These are phyloP conservation scores for Entomyzon cyanotis DNA, from an alignment of 2,113 vertebrate species.

Conservation along the genomic window DNA sequence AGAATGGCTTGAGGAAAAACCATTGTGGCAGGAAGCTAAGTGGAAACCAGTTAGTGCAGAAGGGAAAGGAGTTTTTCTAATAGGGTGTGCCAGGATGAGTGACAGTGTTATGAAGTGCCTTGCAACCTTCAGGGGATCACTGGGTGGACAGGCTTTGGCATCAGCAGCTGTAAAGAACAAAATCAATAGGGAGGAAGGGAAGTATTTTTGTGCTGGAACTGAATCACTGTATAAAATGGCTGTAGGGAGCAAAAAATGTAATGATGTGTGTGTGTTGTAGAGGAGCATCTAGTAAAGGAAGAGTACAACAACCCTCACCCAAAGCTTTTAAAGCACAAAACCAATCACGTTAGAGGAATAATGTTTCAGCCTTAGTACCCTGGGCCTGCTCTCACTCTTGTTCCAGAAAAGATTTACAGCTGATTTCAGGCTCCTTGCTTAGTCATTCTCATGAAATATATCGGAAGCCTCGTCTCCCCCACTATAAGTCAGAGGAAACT, in stretches of 20 bases:
- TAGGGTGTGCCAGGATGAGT: not conserved
- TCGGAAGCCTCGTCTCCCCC: not conserved
- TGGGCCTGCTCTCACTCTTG: not conserved
- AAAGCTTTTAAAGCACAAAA: conserved; percentile 13
- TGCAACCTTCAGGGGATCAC: not conserved
- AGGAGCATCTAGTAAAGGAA: not conserved
- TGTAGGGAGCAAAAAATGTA: not conserved
- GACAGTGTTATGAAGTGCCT: not conserved
- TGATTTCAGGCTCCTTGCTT: not conserved
- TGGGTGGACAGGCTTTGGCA: not conserved
- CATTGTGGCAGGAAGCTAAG: not conserved
- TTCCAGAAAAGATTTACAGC: not conserved
- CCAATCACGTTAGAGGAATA: conserved; percentile 17
- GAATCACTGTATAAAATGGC: not conserved
- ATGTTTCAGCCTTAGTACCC: not conserved
- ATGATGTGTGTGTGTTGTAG: conserved; percentile 1
- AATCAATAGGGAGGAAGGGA: not conserved
- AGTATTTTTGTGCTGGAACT: not conserved
- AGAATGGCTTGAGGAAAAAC: not conserved
- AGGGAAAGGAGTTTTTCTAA: not conserved
- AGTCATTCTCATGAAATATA: not conserved
- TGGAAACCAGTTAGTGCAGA: not conserved
- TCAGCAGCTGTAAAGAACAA: not conserved
- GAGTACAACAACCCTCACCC: not conserved
- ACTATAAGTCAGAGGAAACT: not conserved